These are phyloP conservation scores for Agriopis marginaria DNA, from an alignment of 2,888 invertebrate genomes.

Conservation along the genomic window DNA sequence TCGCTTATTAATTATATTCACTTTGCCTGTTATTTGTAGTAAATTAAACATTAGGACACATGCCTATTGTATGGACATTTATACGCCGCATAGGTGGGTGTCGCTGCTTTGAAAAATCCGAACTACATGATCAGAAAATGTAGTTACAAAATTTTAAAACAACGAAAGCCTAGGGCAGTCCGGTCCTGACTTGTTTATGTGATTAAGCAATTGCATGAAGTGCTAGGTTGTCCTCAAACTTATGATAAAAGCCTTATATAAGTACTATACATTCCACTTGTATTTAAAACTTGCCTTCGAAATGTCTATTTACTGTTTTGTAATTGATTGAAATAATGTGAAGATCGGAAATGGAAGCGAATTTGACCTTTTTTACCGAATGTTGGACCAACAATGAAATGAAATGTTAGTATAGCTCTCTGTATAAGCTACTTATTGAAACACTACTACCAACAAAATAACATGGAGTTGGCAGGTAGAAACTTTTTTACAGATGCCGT, in stretches of 20 bases:
- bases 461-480: too few species aligned
- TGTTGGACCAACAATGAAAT: constrained; percentile 72
- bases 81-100: too few species aligned
- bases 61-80: too few species aligned
- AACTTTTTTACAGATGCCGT: too few species aligned
- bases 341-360: constrained; percentile 47
- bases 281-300: constrained; percentile 78
- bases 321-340: constrained; percentile 56
- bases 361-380: constrained; percentile 64
- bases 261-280: constrained; percentile 82
- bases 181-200: background rate
- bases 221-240: constrained; percentile 68
- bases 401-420: constrained; percentile 69
- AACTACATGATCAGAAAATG: too few species aligned
- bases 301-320: constrained; percentile 71
- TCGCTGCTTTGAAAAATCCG: too few species aligned
- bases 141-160: too few species aligned
- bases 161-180: background rate
- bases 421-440: constrained; percentile 45
- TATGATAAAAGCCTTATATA: constrained; percentile 79
- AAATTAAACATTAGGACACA: too few species aligned
- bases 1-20: too few species aligned
- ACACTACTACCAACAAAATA: background rate
- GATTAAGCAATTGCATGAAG: constrained; percentile 25
- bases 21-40: too few species aligned